These are phyloP conservation scores for Argentina silus DNA, from an alignment of 2,797 vertebrate species.

Conservation along the genomic window DNA sequence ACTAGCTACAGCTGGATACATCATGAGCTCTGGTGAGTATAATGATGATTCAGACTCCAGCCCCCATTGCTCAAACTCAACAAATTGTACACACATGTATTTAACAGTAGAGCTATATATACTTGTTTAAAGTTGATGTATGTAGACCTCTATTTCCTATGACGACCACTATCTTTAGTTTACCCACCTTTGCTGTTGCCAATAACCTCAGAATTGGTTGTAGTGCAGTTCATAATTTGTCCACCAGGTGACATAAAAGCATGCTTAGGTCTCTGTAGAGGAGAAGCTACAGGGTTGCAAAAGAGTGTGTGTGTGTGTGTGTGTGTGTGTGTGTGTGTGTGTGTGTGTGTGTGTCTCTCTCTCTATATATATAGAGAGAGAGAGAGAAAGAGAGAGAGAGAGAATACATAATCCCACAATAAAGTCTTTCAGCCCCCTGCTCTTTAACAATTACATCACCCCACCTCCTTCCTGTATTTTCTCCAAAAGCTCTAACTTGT, in stretches of 20 bases:
- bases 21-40: conserved; percentile 15
- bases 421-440: background rate
- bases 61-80: conserved; percentile 2
- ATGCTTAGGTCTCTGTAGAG: background rate
- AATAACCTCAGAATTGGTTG: background rate
- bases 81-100: conserved; percentile 35
- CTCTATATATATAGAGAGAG: conserved; percentile 8
- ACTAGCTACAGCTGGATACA: conserved; percentile 23
- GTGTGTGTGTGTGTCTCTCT: background rate
- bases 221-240: conserved; percentile 41
- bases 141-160: conserved; percentile 6
- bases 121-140: conserved; percentile 7
- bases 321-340: conserved; percentile 1
- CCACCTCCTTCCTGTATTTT: conserved; percentile 17
- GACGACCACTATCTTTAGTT: too few species aligned
- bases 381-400: conserved; percentile 17
- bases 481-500: conserved; percentile 16
- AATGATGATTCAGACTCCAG: conserved; percentile 15
- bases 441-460: conserved; percentile 16
- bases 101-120: background rate
- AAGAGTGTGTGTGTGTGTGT: conserved; percentile 2
- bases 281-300: background rate
- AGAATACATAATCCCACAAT: too few species aligned
- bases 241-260: conserved; percentile 61
- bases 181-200: too few species aligned